Conservation (phyloP, 2,797 vertebrate species). For the Leptodactylus fallax region DNA sequence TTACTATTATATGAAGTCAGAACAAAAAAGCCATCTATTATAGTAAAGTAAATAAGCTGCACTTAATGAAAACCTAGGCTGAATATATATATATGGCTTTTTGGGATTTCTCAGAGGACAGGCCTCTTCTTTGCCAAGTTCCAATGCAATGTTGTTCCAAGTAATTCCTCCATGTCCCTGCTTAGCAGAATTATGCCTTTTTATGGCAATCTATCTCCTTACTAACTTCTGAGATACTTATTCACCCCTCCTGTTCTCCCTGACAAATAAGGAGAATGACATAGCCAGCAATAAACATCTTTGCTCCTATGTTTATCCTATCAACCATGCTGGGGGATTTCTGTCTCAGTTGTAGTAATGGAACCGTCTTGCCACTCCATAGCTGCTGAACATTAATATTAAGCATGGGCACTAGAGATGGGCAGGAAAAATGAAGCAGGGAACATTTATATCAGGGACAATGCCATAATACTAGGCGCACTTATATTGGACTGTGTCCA, state of each 20-base stretch:
- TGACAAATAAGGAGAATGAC: slow-evolving; percentile 77
- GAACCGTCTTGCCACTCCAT: background rate
- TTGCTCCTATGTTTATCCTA: slow-evolving; percentile 69
- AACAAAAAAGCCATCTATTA: background rate
- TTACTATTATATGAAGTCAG: background rate
- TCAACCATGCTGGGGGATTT: slow-evolving; percentile 68
- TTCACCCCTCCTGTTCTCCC: slow-evolving; percentile 71
- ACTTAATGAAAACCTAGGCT: background rate
- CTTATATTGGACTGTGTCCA: too few relatives aligned
- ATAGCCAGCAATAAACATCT: slow-evolving; percentile 72
- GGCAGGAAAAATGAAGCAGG: background rate
- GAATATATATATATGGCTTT: slow-evolving; percentile 11
- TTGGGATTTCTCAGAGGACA: slow-evolving; percentile 28
- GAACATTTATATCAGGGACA: background rate
- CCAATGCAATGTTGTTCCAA: slow-evolving; percentile 71
- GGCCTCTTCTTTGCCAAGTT: slow-evolving; percentile 73
- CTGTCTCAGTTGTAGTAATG: slow-evolving; percentile 15
- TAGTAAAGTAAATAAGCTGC: background rate
- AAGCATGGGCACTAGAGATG: background rate
- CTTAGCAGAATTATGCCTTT: slow-evolving; percentile 75
- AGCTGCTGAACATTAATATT: background rate
- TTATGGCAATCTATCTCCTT: slow-evolving; percentile 78
- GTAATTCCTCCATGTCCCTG: slow-evolving; percentile 66
- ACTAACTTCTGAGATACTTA: slow-evolving; percentile 70
- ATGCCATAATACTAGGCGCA: background rate